Percentiles rank a stretch among this genome's conserved stretches.
These are phyloP conservation scores for Lathronympha strigana DNA, from an alignment of 2,888 invertebrate genomes.

Conservation along the genomic window DNA sequence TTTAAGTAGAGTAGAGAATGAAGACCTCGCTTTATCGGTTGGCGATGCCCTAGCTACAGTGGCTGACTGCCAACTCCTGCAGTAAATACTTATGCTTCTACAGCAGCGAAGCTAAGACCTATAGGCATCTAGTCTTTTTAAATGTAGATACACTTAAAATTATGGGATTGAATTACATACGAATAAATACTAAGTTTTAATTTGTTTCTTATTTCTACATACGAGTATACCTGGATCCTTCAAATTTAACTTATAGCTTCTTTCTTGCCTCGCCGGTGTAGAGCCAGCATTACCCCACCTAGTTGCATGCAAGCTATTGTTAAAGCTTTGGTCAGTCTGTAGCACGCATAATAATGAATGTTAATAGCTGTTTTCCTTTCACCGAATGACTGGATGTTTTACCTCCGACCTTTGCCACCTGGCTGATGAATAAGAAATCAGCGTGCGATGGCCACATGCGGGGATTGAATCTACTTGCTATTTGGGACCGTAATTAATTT, in stretches of 20 bases:
- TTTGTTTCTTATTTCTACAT: too few species aligned
- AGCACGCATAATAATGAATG: constrained; percentile 43
- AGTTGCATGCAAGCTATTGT: constrained; percentile 39
- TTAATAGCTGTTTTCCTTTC: constrained; percentile 56
- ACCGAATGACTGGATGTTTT: constrained; percentile 52
- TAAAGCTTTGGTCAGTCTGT: constrained; percentile 42
- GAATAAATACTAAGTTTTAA: too few species aligned
- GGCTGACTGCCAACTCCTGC: too few species aligned
- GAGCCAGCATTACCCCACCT: constrained; percentile 29
- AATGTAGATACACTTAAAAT: too few species aligned
- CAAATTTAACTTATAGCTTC: background rate
- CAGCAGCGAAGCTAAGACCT: too few species aligned
- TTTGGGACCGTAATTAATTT: constrained; percentile 36
- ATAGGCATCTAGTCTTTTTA: too few species aligned
- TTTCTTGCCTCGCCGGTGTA: constrained; percentile 3
- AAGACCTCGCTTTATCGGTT: too few species aligned
- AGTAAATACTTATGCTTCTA: too few species aligned
- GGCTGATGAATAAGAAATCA: constrained; percentile 52
- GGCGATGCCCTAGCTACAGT: too few species aligned
- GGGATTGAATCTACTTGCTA: constrained; percentile 41
- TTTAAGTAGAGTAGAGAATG: too few species aligned
- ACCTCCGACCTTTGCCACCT: constrained; percentile 56
- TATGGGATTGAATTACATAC: too few species aligned
- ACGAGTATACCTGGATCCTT: too few species aligned
- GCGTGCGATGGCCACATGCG: constrained; percentile 46